A percentile compares a stretch with the other conserved stretches of the same genome.
Conservation (phyloP, 2,888 invertebrate genomes). For the Clitarchus hookeri region DNA sequence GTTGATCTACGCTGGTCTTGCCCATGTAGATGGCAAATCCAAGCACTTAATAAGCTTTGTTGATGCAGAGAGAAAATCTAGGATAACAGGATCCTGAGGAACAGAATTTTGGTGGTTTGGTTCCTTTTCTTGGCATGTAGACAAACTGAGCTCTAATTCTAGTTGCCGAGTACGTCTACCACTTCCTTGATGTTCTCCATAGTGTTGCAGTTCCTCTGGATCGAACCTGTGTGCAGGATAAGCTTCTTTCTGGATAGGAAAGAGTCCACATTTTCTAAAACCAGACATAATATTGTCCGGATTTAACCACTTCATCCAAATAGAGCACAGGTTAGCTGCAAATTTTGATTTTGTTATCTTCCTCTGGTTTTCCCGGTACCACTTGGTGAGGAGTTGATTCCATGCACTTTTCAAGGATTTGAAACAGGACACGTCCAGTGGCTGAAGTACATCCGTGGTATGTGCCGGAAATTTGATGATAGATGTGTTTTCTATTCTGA, state of each 20-base stretch:
- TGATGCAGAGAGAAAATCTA: neutral
- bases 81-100: neutral
- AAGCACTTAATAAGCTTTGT: neutral
- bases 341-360: constrained; percentile 11
- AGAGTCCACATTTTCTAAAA: constrained; percentile 12
- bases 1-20: neutral
- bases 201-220: neutral
- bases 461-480: constrained; percentile 35
- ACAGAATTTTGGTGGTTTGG: neutral
- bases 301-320: neutral
- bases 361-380: constrained; percentile 11
- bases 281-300: neutral
- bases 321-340: constrained; percentile 18
- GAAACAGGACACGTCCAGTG: constrained; percentile 34
- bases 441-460: constrained; percentile 32
- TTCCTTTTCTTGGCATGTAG: neutral
- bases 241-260: neutral
- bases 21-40: neutral
- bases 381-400: constrained; percentile 5
- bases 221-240: constrained; percentile 12
- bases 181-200: neutral
- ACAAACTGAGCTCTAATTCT: neutral
- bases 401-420: constrained; percentile 24
- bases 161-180: neutral
- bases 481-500: constrained; percentile 30